phyloP scores from a whole-genome alignment of 2,888 invertebrate species.

The Sminthurides aquaticus region DNA sequence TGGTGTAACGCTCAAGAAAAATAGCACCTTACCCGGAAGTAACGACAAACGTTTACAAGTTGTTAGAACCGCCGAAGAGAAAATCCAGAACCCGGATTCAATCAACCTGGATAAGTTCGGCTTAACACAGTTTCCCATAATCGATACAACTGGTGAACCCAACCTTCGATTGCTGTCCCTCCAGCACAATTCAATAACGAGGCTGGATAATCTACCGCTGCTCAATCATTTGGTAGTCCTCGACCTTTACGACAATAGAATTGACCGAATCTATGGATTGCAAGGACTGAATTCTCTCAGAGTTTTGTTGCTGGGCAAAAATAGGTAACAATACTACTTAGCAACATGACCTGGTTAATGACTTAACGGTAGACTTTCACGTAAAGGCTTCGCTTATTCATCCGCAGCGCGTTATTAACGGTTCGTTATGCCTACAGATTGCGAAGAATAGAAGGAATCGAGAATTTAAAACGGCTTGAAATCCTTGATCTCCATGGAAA shows the following conservation, averaged over 20 bases:
- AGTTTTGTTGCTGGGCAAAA: slow-evolving; percentile 84
- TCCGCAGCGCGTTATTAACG: no score
- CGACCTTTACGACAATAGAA: slow-evolving; percentile 89
- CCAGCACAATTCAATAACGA: slow-evolving; percentile 82
- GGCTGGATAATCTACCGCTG: slow-evolving; percentile 58
- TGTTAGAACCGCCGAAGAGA: slow-evolving; percentile 64
- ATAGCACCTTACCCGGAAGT: background rate
- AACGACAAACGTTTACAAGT: slow-evolving; percentile 54
- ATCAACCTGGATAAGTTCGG: slow-evolving; percentile 71
- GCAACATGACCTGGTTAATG: background rate
- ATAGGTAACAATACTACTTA: slow-evolving; percentile 54
- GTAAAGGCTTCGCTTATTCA: no score
- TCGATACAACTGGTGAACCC: slow-evolving; percentile 30
- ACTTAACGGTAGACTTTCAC: background rate
- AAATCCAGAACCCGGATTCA: slow-evolving; percentile 75
- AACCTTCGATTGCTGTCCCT: slow-evolving; percentile 61
- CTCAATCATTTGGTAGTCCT: slow-evolving; percentile 78
- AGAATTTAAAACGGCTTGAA: slow-evolving; percentile 66
- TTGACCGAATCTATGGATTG: slow-evolving; percentile 74
- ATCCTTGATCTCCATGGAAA: slow-evolving; percentile 91
- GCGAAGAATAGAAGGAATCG: slow-evolving; percentile 68
- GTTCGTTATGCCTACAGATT: no score
- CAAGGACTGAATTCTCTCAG: slow-evolving; percentile 69
- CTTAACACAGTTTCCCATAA: slow-evolving; percentile 35
- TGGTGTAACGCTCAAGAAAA: background rate